phyloP scores from a whole-genome alignment of 2,797 vertebrate genomes.

The Chelidonichthys spinosus region DNA sequence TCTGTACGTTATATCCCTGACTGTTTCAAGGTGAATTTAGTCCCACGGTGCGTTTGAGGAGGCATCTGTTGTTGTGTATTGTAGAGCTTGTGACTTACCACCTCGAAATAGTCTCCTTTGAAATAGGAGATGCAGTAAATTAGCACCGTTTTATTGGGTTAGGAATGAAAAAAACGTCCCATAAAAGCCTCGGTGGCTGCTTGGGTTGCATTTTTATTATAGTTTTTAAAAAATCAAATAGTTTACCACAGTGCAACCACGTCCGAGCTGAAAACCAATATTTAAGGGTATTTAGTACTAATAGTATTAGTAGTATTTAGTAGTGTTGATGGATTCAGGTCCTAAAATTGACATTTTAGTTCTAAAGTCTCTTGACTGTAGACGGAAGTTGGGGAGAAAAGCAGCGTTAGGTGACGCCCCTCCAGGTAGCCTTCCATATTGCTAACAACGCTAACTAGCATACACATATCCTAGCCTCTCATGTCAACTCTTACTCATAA shows the following conservation, averaged over 20 bases:
- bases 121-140: constrained; percentile 32
- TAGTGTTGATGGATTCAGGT: neutral
- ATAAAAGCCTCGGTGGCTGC: neutral
- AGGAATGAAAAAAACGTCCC: neutral
- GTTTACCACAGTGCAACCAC: no score
- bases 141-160: constrained; percentile 35
- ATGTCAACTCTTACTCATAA: no score
- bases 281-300: neutral
- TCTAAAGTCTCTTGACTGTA: neutral
- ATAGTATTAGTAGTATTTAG: no score
- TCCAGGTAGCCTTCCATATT: no score
- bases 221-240: neutral
- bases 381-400: no score
- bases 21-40: neutral
- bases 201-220: neutral
- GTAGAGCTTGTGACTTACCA: constrained; percentile 25
- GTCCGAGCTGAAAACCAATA: neutral
- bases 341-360: no score
- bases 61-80: constrained; percentile 12
- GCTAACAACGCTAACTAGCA: no score
- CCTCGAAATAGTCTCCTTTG: constrained; percentile 44
- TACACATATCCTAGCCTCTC: no score
- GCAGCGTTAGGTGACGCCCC: no score
- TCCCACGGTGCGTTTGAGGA: neutral
- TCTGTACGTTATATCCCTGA: no score